These are phyloP conservation scores for Spheniscus humboldti DNA, from an alignment of 2,797 vertebrate species.

Conservation along the genomic window DNA sequence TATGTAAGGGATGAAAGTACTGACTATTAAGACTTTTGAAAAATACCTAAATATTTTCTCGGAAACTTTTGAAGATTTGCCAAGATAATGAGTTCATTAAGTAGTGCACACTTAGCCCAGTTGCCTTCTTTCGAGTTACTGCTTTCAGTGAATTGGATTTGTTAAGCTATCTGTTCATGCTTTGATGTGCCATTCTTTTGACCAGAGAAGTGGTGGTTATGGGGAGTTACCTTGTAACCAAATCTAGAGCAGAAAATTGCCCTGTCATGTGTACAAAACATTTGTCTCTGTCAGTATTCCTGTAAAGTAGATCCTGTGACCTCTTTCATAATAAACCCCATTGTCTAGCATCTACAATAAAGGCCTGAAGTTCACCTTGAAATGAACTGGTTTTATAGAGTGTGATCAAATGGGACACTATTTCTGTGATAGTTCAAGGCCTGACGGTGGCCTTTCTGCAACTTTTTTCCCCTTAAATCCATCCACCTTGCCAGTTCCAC, in stretches of 20 bases:
- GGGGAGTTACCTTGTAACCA: constrained; percentile 57
- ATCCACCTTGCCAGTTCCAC: background rate
- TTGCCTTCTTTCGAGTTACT: constrained; percentile 2
- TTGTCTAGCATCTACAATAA: constrained; percentile 56
- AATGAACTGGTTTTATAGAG: constrained; percentile 48
- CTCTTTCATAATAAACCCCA: constrained; percentile 57
- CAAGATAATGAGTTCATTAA: constrained; percentile 4
- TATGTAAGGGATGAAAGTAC: background rate
- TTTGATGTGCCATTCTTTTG: constrained; percentile 54
- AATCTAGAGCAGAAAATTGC: constrained; percentile 65
- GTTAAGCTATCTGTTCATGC: constrained; percentile 40
- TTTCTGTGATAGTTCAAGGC: background rate
- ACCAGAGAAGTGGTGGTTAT: constrained; percentile 23
- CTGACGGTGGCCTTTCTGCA: background rate
- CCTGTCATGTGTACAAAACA: constrained; percentile 65
- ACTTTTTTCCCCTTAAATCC: background rate
- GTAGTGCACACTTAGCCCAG: background rate
- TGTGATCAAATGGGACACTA: constrained; percentile 25
- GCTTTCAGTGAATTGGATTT: constrained; percentile 21
- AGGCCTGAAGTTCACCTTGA: constrained; percentile 59
- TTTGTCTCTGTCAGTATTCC: constrained; percentile 57
- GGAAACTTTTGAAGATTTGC: background rate
- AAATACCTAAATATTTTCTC: background rate
- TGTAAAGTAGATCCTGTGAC: constrained; percentile 62
- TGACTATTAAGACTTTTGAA: background rate